Conservation (phyloP, 2,888 invertebrate genomes). For the Incurvaria masculella region DNA sequence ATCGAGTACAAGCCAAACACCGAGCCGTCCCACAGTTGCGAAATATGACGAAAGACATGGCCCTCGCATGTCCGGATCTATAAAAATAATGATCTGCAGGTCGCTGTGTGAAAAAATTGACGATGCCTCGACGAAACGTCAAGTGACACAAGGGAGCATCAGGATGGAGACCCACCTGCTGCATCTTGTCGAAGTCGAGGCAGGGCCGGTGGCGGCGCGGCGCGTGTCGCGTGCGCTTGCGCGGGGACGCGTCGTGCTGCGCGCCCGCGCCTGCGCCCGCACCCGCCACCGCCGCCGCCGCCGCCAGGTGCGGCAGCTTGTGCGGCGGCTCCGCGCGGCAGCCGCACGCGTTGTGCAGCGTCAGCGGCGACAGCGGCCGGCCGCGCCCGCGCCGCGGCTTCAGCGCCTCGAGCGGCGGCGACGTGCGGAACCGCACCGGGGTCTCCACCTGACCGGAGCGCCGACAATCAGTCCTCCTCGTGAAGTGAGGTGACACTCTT, state of each 20-base stretch:
- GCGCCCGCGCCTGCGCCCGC: constrained; percentile 23
- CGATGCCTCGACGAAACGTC: too few species aligned
- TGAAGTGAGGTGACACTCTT: too few species aligned
- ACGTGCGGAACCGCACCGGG: constrained; percentile 87
- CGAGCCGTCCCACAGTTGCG: too few species aligned
- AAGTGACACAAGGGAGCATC: too few species aligned
- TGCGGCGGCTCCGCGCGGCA: constrained; percentile 11
- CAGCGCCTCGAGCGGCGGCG: constrained; percentile 86
- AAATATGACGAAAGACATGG: too few species aligned
- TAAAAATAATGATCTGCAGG: too few species aligned
- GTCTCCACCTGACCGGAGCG: constrained; percentile 64
- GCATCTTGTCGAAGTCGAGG: constrained; percentile 96
- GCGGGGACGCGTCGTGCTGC: constrained; percentile 57
- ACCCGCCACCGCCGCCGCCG: constrained; percentile 19
- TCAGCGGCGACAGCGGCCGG: constrained; percentile 16
- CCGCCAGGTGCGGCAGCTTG: constrained; percentile 23
- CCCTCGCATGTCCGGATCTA: background rate
- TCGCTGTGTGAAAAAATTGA: too few species aligned
- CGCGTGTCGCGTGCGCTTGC: constrained; percentile 60
- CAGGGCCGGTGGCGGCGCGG: constrained; percentile 71
- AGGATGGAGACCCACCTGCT: constrained; percentile 80
- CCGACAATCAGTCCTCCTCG: too few species aligned
- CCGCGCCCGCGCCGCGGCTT: constrained; percentile 58
- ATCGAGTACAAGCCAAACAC: too few species aligned
- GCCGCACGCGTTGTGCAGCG: constrained; percentile 11